phyloP scores from a whole-genome alignment of 2,797 vertebrate species.

The Anolis apletophallus region DNA sequence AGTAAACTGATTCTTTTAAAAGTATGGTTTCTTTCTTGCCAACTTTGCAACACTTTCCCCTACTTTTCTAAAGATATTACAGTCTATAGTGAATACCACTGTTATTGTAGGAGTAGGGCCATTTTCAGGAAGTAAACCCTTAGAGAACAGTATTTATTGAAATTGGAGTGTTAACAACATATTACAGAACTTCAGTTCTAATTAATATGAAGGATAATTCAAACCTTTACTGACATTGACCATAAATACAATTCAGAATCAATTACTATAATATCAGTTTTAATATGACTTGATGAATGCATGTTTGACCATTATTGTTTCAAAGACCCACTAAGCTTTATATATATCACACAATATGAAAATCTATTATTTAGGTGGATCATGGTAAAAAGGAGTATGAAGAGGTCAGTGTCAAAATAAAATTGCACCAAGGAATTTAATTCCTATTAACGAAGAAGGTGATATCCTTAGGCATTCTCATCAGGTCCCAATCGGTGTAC shows the following conservation, averaged over 20 bases:
- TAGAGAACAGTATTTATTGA: not conserved
- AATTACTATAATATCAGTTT: not conserved
- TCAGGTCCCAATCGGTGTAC: not conserved
- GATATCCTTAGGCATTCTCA: not conserved
- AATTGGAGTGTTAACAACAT: not conserved
- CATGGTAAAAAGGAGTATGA: not conserved
- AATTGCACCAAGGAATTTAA: not conserved
- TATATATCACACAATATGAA: not conserved
- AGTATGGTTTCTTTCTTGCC: not conserved
- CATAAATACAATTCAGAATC: not conserved
- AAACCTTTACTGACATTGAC: not conserved
- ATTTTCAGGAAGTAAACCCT: not conserved
- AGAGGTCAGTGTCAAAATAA: not conserved
- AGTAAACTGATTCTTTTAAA: not conserved
- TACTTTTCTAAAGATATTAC: not conserved
- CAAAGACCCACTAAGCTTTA: not conserved
- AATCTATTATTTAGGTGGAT: not conserved
- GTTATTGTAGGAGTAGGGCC: not conserved
- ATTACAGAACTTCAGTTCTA: not conserved
- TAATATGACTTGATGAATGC: not conserved
- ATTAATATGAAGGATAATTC: not conserved
- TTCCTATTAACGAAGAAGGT: not conserved
- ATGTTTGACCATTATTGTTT: not conserved
- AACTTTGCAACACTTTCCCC: not conserved
- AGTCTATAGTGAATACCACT: not conserved